Evolutionary conservation across 1,140 invertebrate genomes (phyloP), one percentile per base, ranked within the genome.

Genomic region (Matsumurasca onukii): DNA sequence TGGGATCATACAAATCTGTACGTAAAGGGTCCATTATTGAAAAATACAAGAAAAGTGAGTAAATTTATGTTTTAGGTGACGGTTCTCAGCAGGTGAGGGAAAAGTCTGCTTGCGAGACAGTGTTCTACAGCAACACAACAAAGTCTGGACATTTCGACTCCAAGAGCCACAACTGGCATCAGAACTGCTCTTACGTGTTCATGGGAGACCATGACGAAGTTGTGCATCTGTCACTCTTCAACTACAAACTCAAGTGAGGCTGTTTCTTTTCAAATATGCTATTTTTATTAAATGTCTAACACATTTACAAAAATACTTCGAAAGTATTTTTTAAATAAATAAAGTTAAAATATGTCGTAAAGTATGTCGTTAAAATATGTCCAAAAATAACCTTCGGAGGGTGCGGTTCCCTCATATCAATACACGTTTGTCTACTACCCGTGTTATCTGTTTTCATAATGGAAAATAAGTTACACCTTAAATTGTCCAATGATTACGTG

Each of bases 191-290:
- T 3, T 82, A 91, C 70, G 81, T 84, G 65, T 84, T 92, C 67
- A 78, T 85, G 2, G 91, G 89, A 25, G 82, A 83, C 31, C 77
- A 82, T 29, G 85, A 85, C 22, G 90, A 92, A 75, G 86, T 91
- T 5, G 87, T 91, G 65, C 89, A 90, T 79, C 82, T 92, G 51
- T 88, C 88, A 25, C 77, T 91, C 55, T 86, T 90, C 78, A 91
- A 89, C 80, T 91, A 90, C 80, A 87, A 87, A 79, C 82, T 91
- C 77, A 89, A 86, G 89, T 91, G 78, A 79, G 74, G 66, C 9
- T n/a, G n/a, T n/a, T n/a, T n/a, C n/a, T n/a, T n/a, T n/a, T n/a
- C n/a, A n/a, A n/a, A n/a, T n/a, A n/a, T n/a, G n/a, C n/a, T n/a
- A n/a, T n/a, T n/a, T n/a, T n/a, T n/a, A n/a, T n/a, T n/a, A n/a